Evolutionary conservation across 2,113 vertebrate genomes (phyloP).

Genomic region (Aythya baeri): DNA sequence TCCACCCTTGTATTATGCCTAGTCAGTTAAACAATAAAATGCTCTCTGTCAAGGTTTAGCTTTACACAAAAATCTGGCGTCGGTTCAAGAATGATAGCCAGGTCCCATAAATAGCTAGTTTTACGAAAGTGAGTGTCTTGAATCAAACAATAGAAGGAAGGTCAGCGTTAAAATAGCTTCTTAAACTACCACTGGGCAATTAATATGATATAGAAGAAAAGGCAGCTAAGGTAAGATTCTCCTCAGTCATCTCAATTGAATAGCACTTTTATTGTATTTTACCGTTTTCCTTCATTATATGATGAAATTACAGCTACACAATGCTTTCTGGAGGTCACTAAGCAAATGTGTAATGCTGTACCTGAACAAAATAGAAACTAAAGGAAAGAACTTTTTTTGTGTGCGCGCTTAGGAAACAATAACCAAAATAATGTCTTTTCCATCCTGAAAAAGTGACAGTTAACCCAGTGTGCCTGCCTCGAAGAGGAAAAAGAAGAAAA

Average conservation of each 20-base stretch:
- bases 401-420: not conserved
- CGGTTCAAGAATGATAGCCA: slow-evolving; percentile 29
- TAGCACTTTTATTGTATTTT: not conserved
- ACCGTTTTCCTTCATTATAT: not conserved
- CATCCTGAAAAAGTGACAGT: not conserved
- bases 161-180: slow-evolving; percentile 54
- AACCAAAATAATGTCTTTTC: not conserved
- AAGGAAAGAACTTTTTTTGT: not conserved
- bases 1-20: slow-evolving; percentile 36
- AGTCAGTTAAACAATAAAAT: slow-evolving; percentile 57
- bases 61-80: slow-evolving; percentile 43
- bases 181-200: not conserved
- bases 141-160: slow-evolving; percentile 70
- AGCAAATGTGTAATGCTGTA: not conserved
- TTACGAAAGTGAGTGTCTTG: slow-evolving; percentile 64
- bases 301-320: not conserved
- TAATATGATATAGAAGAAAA: not conserved
- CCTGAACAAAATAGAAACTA: not conserved
- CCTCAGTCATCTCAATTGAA: not conserved
- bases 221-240: slow-evolving; percentile 25
- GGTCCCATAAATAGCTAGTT: slow-evolving; percentile 60
- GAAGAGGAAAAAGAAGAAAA: not conserved
- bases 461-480: not conserved
- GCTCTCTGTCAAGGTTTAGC: slow-evolving; percentile 38
- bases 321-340: slow-evolving; percentile 4